phyloP scores from a whole-genome alignment of 35 echinoderm and acorn worm species.

The Lytechinus pictus region DNA sequence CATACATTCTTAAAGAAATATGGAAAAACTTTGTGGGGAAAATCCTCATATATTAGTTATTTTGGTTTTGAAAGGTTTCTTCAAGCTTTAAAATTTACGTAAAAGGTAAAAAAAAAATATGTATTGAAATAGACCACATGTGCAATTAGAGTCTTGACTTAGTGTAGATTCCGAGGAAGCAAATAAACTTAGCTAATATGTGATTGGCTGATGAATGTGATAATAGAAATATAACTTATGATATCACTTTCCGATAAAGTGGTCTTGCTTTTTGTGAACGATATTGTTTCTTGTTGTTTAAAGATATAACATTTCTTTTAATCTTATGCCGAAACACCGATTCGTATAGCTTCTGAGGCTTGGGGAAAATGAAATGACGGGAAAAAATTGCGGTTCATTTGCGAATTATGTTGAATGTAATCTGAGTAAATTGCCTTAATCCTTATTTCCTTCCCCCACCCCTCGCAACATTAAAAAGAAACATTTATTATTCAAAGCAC shows the following conservation, averaged over 20 bases:
- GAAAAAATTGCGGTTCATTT: slow-evolving; percentile 11
- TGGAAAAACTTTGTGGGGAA: no score
- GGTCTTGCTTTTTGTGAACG: background rate
- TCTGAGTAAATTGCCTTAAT: slow-evolving; percentile 13
- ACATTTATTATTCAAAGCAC: background rate
- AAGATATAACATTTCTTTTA: no score
- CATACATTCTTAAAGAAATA: no score
- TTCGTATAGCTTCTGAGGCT: background rate
- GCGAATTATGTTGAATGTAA: background rate
- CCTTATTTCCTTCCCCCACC: background rate
- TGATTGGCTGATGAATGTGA: background rate
- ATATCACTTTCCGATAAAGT: background rate
- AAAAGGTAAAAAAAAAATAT: no score
- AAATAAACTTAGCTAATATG: background rate
- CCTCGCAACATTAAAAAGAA: background rate
- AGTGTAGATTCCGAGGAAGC: background rate
- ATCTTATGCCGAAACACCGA: background rate
- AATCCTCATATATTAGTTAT: no score
- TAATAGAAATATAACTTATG: background rate
- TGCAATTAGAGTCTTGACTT: background rate
- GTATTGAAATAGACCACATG: no score
- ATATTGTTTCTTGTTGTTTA: no score
- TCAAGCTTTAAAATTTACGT: no score
- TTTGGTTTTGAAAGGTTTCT: no score
- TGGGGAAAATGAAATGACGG: background rate